Evolutionary conservation across 2,888 invertebrate species (phyloP).

Genomic region (Sturmia bella): DNA sequence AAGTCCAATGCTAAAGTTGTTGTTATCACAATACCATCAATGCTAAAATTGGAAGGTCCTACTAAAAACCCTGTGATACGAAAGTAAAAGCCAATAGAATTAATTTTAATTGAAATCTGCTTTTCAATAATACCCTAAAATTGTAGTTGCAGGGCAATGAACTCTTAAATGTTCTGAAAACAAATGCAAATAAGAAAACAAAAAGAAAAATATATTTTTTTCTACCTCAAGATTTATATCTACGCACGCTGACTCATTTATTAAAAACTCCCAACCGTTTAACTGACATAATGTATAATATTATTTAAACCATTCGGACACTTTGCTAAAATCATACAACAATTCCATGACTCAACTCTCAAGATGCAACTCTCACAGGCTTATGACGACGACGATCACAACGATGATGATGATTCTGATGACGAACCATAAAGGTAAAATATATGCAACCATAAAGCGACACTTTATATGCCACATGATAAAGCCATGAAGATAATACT

Average conservation of each 20-base stretch:
- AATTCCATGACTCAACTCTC: constrained; percentile 66
- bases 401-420: constrained; percentile 58
- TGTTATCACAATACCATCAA: too few relatives aligned
- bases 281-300: constrained; percentile 66
- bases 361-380: constrained; percentile 23
- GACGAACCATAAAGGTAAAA: constrained; percentile 69
- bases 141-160: constrained; percentile 15
- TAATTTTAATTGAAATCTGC: too few relatives aligned
- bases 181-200: background rate
- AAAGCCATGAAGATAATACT: constrained; percentile 69
- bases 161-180: constrained; percentile 3
- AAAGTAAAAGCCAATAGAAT: too few relatives aligned
- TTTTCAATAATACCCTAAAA: too few relatives aligned
- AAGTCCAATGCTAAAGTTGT: too few relatives aligned
- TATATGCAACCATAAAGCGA: constrained; percentile 69
- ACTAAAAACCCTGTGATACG: too few relatives aligned
- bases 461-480: constrained; percentile 69
- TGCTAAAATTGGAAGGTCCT: too few relatives aligned
- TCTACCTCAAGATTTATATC: constrained; percentile 56
- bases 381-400: constrained; percentile 50
- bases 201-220: background rate
- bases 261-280: constrained; percentile 63
- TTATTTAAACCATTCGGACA: constrained; percentile 65
- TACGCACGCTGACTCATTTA: constrained; percentile 67
- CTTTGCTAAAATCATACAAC: constrained; percentile 41